Evolutionary conservation across 2,113 vertebrate genomes (phyloP), one percentile per base, ranked within the genome.

Genomic region (Anseranas semipalmata): DNA sequence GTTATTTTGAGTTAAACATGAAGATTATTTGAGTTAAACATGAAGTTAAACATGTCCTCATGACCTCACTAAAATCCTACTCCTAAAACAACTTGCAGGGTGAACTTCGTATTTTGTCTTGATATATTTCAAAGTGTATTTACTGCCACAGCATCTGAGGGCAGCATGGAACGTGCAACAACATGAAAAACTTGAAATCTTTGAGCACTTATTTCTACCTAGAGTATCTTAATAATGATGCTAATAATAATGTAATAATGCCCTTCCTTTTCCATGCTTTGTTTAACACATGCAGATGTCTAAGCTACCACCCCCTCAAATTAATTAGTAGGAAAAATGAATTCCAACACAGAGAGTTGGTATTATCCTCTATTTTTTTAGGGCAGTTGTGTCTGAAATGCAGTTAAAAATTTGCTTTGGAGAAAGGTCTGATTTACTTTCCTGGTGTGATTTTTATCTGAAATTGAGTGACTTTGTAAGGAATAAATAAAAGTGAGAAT

Each of bases 281-380:
- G 30, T 15, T 45, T 77, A 43, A 70, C 8, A 66, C 12, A 15
- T 62, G 20, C 9, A 74, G 41, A 27, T 32, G 30, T 66, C 45
- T 66, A 24, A 59, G 65, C 33, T 20, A 77, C 9, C 6, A 41
- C 8, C 8, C 17, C 53, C 33, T 74, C 20, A 56, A 43, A 60
- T 3, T 20, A 73, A 21, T 35, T 43, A 76, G 33, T 18, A 21
- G 21, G 16, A 19, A 41, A 80, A 77, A 53, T 27, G 27, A 53
- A 50, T 45, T 71, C 50, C 27, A 62, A 4, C 8, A 66, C 14
- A 30, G 6, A n/a, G 2, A 0, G 1, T 41, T 66, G 17, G 6
- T 52, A 30, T 63, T 85, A 80, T 43, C 0, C 6, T 52, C 16
- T 24, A 18, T 3, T 7, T 41, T 53, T 58, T 70, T 77, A 41